Evolutionary conservation across 1,140 invertebrate species (phyloP).

Genomic region (Lepidostoma basale): DNA sequence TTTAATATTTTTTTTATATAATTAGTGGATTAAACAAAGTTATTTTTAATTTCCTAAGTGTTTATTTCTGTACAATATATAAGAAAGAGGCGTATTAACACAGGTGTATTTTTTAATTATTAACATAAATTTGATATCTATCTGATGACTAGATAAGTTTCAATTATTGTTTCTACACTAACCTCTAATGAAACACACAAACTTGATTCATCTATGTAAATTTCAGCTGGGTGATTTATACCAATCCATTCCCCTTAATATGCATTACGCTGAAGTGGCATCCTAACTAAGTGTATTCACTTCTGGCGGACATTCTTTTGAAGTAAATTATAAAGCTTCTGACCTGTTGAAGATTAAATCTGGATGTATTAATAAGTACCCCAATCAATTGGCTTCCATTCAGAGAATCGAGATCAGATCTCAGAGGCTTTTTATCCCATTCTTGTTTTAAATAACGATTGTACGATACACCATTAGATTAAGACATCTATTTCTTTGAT

Average conservation of each 20-base stretch:
- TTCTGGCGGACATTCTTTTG: constrained; percentile 15
- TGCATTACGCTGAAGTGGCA: neutral
- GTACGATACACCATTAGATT: constrained; percentile 25
- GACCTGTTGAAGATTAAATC: constrained; percentile 23
- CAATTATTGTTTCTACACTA: no score
- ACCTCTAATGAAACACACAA: neutral
- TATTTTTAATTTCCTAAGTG: no score
- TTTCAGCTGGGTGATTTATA: neutral
- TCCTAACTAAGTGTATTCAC: neutral
- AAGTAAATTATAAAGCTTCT: neutral
- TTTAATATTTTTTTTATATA: no score
- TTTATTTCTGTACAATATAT: no score
- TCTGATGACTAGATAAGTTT: no score
- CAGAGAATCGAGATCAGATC: constrained; percentile 7
- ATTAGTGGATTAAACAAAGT: no score
- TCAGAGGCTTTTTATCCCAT: constrained; percentile 18
- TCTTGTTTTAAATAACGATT: constrained; percentile 11
- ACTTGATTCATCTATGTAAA: neutral
- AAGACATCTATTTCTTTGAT: constrained; percentile 33
- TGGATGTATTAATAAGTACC: constrained; percentile 31
- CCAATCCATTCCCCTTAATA: neutral
- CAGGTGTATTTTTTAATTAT: no score
- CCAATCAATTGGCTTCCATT: constrained; percentile 20
- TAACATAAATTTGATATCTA: no score
- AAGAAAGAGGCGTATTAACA: no score